Evolutionary conservation across 2,797 vertebrate genomes (phyloP).

Genomic region (Loris lydekkerianus): DNA sequence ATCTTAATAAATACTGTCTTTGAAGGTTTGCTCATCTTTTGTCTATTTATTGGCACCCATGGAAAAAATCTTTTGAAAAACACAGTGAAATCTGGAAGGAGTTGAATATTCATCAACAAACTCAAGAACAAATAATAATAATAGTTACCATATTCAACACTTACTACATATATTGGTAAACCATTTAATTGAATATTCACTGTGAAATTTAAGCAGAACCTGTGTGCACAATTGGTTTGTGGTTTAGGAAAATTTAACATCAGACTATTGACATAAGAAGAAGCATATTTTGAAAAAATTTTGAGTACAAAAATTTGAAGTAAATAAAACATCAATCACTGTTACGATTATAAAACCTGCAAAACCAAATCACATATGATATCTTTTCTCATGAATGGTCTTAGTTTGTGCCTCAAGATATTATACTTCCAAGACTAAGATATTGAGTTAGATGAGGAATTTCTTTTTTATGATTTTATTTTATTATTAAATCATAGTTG

Average conservation of each 20-base stretch:
- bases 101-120: background rate
- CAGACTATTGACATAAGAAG: background rate
- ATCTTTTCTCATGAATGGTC: background rate
- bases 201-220: conserved; percentile 6
- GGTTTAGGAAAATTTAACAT: background rate
- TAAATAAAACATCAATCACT: conserved; percentile 20
- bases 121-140: background rate
- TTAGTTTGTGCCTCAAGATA: background rate
- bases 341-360: background rate
- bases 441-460: background rate
- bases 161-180: background rate
- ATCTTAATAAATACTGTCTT: background rate
- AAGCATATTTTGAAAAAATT: conserved; percentile 14
- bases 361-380: background rate
- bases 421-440: background rate
- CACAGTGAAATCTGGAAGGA: background rate
- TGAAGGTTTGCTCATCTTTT: background rate
- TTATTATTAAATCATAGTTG: no score
- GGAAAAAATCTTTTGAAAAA: conserved; percentile 9
- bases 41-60: background rate
- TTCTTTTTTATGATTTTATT: background rate
- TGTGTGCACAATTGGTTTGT: background rate
- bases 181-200: background rate
- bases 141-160: background rate
- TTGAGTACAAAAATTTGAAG: background rate